Evolutionary conservation across 2,888 invertebrate species (phyloP), one percentile per base, ranked within the genome.

Genomic region (Seira ritae): DNA sequence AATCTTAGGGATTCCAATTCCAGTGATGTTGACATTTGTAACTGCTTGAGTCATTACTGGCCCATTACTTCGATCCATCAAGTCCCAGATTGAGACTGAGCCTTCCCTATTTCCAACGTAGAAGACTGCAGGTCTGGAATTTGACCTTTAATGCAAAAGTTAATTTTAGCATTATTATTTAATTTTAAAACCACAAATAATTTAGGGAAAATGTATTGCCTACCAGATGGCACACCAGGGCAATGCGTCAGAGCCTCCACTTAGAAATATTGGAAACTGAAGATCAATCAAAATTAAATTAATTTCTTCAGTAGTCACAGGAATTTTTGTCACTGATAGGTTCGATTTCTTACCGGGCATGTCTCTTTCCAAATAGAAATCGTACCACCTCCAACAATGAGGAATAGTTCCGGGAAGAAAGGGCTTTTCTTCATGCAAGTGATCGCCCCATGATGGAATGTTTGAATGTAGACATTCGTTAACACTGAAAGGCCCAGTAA

Each of bases 41-140:
- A 95, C 91, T 80, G 93, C 93, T 90, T 95, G 93, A 0, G 93
- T 92, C 76, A 94, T 92, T 83, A 93, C 93, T 0, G 95, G 93
- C 85, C 93, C 93, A 88, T 96, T 94, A 86, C 94, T 94, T 89
- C 93, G 92, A 69, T 93, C 91, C 80, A 95, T 91, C 79, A 97
- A 91, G 91, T 96, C 95, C 97, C 97, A 97, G 12, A 94, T 93
- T 91, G 97, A 96, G 15, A 96, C 91, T 80, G 92, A 93, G 1
- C 96, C 96, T 91, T 96, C 95, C 23, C 92, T 92, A 20, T 94
- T 93, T 0, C 94, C 92, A 76, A 96, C 90, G 89, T 94, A 95
- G 80, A 96, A 91, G 69, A 95, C 92, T 70, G 94, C 94, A 0
- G 96, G 94, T 72, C 95, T 93, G 65, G 93, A 93, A n/a, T 93